Conservation (phyloP, 2,113 vertebrate genomes). For the Peucedramus taeniatus region DNA sequence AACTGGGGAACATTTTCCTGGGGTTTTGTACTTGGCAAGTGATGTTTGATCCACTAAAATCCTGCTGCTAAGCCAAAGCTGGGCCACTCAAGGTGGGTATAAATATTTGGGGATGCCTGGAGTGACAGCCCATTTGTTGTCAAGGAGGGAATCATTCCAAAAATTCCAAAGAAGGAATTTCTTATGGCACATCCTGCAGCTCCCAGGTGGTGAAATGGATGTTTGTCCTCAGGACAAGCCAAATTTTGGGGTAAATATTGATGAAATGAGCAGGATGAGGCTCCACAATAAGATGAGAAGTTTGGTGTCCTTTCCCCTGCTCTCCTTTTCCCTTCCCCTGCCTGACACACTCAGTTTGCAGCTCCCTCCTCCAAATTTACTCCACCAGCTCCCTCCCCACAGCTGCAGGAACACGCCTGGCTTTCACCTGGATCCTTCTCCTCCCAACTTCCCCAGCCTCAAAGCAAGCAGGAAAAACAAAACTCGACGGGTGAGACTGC, state of each 20-base stretch:
- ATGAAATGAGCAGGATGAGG: background rate
- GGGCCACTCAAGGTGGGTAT: rapidly evolving
- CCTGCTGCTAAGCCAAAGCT: background rate
- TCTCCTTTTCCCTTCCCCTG: background rate
- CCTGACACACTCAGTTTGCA: rapidly evolving
- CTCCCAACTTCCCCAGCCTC: background rate
- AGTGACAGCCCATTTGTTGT: background rate
- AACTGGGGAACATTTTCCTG: background rate
- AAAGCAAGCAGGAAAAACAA: background rate
- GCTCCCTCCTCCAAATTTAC: too few relatives aligned
- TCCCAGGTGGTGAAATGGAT: background rate
- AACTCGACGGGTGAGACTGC: background rate
- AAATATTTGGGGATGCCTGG: background rate
- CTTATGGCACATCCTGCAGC: background rate
- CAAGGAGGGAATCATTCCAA: too few relatives aligned
- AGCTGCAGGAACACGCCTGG: background rate
- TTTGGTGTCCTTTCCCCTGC: background rate
- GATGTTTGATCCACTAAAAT: background rate
- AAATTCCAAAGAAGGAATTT: too few relatives aligned
- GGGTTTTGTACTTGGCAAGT: background rate
- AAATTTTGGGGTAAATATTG: background rate
- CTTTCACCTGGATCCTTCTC: background rate
- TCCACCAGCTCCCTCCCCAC: background rate
- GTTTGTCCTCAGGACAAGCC: background rate
- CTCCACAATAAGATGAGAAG: rapidly evolving